Conservation (phyloP, 2,113 vertebrate genomes). For the Sarotherodon lohbergeri region DNA sequence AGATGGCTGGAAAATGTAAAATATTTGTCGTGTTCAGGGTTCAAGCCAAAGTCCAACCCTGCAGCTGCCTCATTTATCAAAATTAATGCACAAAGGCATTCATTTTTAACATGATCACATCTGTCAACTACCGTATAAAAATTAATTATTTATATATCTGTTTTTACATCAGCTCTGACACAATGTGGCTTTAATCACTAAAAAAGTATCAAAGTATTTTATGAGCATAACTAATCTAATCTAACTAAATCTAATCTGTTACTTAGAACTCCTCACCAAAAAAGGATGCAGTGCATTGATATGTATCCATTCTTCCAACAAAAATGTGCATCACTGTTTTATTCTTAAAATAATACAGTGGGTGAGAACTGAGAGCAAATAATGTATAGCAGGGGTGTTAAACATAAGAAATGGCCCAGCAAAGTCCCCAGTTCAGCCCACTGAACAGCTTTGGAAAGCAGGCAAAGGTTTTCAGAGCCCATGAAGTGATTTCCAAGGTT, state of each 20-base stretch:
- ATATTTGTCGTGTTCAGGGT: background rate
- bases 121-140: background rate
- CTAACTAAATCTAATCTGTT: background rate
- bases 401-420: background rate
- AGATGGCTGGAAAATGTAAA: background rate
- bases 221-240: background rate
- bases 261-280: background rate
- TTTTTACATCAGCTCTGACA: background rate
- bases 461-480: background rate
- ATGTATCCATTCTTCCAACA: background rate
- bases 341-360: background rate
- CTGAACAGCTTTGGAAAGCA: background rate
- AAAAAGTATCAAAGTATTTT: background rate
- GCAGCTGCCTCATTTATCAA: conserved; percentile 11
- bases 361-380: background rate
- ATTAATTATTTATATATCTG: background rate
- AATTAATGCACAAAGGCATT: background rate
- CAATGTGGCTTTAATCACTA: background rate
- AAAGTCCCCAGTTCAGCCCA: background rate
- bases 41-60: background rate
- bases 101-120: background rate
- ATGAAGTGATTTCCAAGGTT: background rate
- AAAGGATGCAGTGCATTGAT: background rate
- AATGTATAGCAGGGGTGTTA: background rate
- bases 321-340: background rate